These are phyloP conservation scores for Biston stratarius DNA, from an alignment of 2,888 invertebrate species.

Conservation along the genomic window DNA sequence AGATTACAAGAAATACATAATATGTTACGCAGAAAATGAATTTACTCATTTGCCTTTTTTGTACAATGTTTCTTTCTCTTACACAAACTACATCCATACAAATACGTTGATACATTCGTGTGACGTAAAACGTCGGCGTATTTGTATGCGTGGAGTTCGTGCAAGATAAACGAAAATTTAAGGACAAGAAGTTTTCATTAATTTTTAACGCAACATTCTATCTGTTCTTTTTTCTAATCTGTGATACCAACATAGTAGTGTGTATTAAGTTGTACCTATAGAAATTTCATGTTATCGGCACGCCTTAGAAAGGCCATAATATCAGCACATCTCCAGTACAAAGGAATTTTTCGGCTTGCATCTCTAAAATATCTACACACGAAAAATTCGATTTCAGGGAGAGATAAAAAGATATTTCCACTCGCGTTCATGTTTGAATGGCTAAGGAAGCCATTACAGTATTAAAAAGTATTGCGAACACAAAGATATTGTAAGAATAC, in stretches of 20 bases:
- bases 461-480: conserved; percentile 58
- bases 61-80: too few species aligned
- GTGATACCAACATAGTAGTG: not conserved
- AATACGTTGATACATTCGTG: too few species aligned
- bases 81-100: too few species aligned
- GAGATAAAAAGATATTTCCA: conserved; percentile 58
- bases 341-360: conserved; percentile 67
- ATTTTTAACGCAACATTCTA: too few species aligned
- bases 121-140: too few species aligned
- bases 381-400: conserved; percentile 67
- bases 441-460: conserved; percentile 62
- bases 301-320: conserved; percentile 60
- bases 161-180: too few species aligned
- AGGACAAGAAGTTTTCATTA: too few species aligned
- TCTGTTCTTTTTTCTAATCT: too few species aligned
- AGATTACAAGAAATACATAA: too few species aligned
- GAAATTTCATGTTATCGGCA: conserved; percentile 50
- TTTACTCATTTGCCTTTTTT: too few species aligned
- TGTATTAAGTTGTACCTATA: conserved; percentile 37
- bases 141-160: too few species aligned
- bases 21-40: too few species aligned
- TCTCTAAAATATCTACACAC: conserved; percentile 65
- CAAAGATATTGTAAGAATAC: conserved; percentile 46
- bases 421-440: conserved; percentile 49
- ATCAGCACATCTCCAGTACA: conserved; percentile 68